Conservation (phyloP, 2,113 vertebrate species). For the Crotalus viridis region DNA sequence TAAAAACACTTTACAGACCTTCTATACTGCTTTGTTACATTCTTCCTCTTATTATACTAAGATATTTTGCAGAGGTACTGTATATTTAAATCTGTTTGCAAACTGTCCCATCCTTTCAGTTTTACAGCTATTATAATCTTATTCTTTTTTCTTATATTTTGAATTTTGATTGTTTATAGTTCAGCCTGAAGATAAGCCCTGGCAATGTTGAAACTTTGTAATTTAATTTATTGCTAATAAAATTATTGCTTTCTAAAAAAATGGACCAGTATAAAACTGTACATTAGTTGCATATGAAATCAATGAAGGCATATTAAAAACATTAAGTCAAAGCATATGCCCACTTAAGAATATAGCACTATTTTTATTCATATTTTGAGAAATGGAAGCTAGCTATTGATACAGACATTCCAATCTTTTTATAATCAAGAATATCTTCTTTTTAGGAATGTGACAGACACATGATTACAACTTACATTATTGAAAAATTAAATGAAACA, state of each 20-base stretch:
- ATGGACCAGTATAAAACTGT: not conserved
- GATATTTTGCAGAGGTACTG: not conserved
- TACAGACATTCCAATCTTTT: conserved; percentile 38
- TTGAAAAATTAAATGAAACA: conserved; percentile 5
- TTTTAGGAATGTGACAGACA: conserved; percentile 10
- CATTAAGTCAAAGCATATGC: not conserved
- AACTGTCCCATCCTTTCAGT: not conserved
- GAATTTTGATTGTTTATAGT: not conserved
- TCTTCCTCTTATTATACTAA: not conserved
- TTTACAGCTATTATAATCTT: not conserved
- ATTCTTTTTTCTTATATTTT: not conserved
- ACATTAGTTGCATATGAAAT: not conserved
- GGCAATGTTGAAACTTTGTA: not conserved
- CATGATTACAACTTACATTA: conserved; percentile 12
- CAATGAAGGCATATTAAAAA: not conserved
- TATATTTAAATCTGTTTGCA: not conserved
- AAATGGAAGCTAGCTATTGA: conserved; percentile 26
- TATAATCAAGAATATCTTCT: conserved; percentile 6
- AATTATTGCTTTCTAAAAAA: not conserved
- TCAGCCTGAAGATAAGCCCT: not conserved
- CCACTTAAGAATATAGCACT: not conserved
- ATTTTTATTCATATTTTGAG: conserved; percentile 33
- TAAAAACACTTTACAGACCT: not conserved
- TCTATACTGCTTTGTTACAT: not conserved
- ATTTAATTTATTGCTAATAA: not conserved